Conservation (phyloP, 2,797 vertebrate genomes). For the Acanthis flammea region DNA sequence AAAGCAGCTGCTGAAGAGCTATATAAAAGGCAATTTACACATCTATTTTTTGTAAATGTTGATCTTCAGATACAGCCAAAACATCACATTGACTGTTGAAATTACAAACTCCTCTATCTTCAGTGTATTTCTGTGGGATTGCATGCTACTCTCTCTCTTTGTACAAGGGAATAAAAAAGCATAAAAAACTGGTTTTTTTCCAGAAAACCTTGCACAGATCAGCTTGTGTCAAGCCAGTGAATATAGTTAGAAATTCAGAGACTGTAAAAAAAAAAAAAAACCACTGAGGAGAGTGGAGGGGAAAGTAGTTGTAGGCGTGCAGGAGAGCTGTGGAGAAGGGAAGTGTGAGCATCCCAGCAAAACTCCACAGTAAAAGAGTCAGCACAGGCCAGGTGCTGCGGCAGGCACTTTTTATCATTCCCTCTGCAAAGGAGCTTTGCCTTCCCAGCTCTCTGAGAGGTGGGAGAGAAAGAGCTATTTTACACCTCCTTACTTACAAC, state of each 20-base stretch:
- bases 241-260: background rate
- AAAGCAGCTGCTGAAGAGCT: background rate
- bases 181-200: background rate
- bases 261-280: background rate
- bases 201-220: background rate
- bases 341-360: background rate
- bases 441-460: background rate
- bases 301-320: background rate
- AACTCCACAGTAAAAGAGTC: background rate
- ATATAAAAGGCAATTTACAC: background rate
- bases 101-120: background rate
- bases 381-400: background rate
- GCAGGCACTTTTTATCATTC: accelerated
- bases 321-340: background rate
- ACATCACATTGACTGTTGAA: background rate
- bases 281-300: background rate
- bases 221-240: background rate
- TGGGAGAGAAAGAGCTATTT: background rate
- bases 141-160: background rate
- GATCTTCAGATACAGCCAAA: conserved; percentile 20
- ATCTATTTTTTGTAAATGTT: conserved; percentile 11
- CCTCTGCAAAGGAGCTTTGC: background rate
- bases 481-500: background rate
- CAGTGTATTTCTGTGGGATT: background rate
- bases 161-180: background rate